A percentile compares a stretch with the other conserved stretches of the same genome.
Evolutionary conservation across 2,797 vertebrate genomes (phyloP).

Genomic region (Pangasius mekongensis): DNA sequence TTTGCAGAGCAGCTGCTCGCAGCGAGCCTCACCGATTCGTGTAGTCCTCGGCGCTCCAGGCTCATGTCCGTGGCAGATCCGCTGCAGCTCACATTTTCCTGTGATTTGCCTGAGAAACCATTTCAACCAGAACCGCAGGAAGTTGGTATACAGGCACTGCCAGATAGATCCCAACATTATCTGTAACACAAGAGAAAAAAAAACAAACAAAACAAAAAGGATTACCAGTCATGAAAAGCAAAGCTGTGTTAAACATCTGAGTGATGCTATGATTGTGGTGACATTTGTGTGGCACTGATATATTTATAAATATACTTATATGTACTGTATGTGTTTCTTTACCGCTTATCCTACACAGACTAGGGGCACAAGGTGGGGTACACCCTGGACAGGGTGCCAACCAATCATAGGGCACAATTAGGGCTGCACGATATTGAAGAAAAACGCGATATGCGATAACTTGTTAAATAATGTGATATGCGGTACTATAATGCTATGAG

Average conservation of each 20-base stretch:
- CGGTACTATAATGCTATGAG: too few relatives aligned
- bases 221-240: background rate
- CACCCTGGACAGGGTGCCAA: too few relatives aligned
- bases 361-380: too few relatives aligned
- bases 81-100: constrained; percentile 90
- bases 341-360: too few relatives aligned
- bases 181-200: constrained; percentile 63
- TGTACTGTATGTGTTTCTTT: too few relatives aligned
- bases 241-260: background rate
- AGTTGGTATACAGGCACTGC: constrained; percentile 85
- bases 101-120: constrained; percentile 88
- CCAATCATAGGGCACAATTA: too few relatives aligned
- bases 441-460: too few relatives aligned
- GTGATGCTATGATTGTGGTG: background rate
- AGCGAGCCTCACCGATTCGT: constrained; percentile 79
- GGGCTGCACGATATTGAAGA: too few relatives aligned
- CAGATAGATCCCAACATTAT: constrained; percentile 85
- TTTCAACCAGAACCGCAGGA: constrained; percentile 91
- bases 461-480: too few relatives aligned
- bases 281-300: too few relatives aligned
- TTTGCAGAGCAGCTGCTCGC: background rate
- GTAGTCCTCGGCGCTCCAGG: constrained; percentile 82
- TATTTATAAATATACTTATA: too few relatives aligned
- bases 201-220: background rate
- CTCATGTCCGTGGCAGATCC: constrained; percentile 78